Percentiles rank a stretch among this genome's conserved stretches.
phyloP scores from a whole-genome alignment of 2,888 invertebrate genomes.

The Nymphalis polychloros region DNA sequence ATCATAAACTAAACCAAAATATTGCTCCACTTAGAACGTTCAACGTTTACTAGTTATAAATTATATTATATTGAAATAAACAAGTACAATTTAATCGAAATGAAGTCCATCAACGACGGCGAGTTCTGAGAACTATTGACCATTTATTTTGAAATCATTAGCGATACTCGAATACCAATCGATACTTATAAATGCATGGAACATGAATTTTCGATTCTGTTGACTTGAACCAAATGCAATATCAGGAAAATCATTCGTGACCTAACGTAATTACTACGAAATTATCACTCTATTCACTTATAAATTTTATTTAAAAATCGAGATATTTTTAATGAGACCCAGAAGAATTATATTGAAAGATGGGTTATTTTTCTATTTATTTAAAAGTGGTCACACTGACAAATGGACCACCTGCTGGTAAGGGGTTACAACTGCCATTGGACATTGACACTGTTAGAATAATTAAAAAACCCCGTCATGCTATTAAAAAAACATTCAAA shows the following conservation, averaged over 20 bases:
- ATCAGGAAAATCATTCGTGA: constrained; percentile 27
- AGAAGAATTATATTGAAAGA: too few species aligned
- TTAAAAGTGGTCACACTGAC: too few species aligned
- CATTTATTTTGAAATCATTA: constrained; percentile 23
- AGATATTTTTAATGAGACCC: neutral
- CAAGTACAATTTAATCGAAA: neutral
- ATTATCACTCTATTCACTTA: neutral
- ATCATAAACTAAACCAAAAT: too few species aligned
- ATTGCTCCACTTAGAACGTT: too few species aligned
- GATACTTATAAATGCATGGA: constrained; percentile 30
- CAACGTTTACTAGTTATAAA: too few species aligned
- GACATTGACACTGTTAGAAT: too few species aligned
- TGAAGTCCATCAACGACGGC: neutral
- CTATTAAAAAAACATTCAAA: too few species aligned
- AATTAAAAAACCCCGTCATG: too few species aligned
- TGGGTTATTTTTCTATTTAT: too few species aligned
- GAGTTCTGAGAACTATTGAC: constrained; percentile 9
- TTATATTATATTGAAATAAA: neutral
- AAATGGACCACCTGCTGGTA: too few species aligned
- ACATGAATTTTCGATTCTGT: constrained; percentile 30
- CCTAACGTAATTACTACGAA: constrained; percentile 23
- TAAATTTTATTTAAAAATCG: neutral
- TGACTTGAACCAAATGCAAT: constrained; percentile 31
- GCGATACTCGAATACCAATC: constrained; percentile 21
- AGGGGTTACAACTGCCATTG: too few species aligned